phyloP scores from a whole-genome alignment of 1,140 invertebrate species.

The Macrostomum lignano region DNA sequence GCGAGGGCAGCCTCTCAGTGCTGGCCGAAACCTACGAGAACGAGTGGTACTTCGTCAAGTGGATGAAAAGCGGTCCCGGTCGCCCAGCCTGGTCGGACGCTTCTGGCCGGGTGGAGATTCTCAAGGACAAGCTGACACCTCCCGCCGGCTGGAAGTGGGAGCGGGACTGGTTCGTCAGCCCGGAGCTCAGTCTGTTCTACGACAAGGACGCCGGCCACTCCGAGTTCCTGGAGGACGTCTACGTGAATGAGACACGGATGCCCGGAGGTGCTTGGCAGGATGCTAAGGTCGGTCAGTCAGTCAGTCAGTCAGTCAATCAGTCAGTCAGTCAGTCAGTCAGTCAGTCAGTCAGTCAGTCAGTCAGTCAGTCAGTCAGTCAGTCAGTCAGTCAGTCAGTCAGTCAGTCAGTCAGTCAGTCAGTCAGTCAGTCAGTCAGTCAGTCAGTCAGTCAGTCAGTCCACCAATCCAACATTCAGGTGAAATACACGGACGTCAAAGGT shows the following conservation, averaged over 20 bases:
- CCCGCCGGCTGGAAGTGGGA: conserved; percentile 30
- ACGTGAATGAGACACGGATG: conserved; percentile 26
- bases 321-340: too few relatives aligned
- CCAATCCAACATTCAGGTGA: too few relatives aligned
- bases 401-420: too few relatives aligned
- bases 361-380: too few relatives aligned
- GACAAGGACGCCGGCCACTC: conserved; percentile 29
- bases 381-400: too few relatives aligned
- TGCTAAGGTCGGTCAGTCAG: too few relatives aligned
- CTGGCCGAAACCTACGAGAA: conserved; percentile 31
- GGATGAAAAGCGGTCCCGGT: too few relatives aligned
- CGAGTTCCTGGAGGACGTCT: conserved; percentile 29
- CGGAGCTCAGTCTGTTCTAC: conserved; percentile 28
- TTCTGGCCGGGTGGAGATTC: conserved; percentile 25
- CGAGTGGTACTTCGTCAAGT: too few relatives aligned
- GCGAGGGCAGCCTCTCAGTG: conserved; percentile 27
- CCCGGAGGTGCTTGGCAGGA: conserved; percentile 28
- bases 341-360: too few relatives aligned
- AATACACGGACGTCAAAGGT: conserved; percentile 3
- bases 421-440: too few relatives aligned
- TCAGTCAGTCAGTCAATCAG: too few relatives aligned
- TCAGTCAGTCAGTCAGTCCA: too few relatives aligned
- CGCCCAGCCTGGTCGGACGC: conserved; percentile 27
- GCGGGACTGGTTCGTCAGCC: conserved; percentile 30
- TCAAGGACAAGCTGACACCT: conserved; percentile 22